Evolutionary conservation across 2,797 vertebrate genomes (phyloP).

Genomic region (Cetoscarus ocellatus): DNA sequence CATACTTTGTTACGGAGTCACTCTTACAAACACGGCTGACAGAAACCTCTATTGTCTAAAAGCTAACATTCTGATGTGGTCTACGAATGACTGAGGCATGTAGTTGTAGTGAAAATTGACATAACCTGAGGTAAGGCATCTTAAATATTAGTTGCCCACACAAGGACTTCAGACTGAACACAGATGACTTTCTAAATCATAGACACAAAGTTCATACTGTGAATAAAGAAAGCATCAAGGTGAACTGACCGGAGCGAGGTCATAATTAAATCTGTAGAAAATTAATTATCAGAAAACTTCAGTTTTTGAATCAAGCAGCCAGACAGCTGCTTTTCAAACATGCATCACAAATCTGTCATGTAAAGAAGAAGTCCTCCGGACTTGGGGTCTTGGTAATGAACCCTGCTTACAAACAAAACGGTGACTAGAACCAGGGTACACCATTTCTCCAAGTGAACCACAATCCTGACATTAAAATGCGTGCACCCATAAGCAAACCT

Average conservation of each 20-base stretch:
- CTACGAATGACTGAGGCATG: neutral
- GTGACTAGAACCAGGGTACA: too few relatives aligned
- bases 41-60: constrained; percentile 2
- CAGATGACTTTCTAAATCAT: neutral
- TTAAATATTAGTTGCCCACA: neutral
- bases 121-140: constrained; percentile 9
- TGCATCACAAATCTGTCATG: too few relatives aligned
- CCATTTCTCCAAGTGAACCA: too few relatives aligned
- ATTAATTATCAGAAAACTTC: too few relatives aligned
- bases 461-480: too few relatives aligned
- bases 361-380: too few relatives aligned
- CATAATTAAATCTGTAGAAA: neutral
- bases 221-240: neutral
- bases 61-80: neutral
- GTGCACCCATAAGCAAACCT: too few relatives aligned
- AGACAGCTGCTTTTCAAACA: too few relatives aligned
- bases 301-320: too few relatives aligned
- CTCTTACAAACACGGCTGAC: constrained; percentile 2
- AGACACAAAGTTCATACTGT: neutral
- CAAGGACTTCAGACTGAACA: neutral
- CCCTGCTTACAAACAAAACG: too few relatives aligned
- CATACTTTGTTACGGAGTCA: constrained; percentile 23
- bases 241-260: neutral
- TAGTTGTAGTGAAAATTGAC: neutral
- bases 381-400: too few relatives aligned